Percentiles rank a stretch among this genome's conserved stretches.
These are phyloP conservation scores for Trididemnum nubilum DNA, from an alignment of 23 tunicate genomes.

Conservation along the genomic window DNA sequence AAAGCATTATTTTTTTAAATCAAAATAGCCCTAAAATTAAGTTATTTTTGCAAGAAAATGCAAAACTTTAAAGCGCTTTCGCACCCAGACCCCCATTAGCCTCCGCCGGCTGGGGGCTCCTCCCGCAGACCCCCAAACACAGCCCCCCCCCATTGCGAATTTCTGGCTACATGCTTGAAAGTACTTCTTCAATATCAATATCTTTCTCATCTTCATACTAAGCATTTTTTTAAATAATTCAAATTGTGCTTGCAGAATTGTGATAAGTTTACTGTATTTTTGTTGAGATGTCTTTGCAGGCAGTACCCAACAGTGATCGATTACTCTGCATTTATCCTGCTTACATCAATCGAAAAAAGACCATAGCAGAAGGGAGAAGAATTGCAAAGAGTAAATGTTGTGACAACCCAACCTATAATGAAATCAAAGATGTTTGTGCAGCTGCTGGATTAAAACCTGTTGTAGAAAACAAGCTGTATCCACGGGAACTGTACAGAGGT, in stretches of 20 bases:
- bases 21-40: too few relatives aligned
- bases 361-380: constrained; percentile 84
- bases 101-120: too few relatives aligned
- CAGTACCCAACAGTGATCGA: constrained; percentile 19
- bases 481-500: constrained; percentile 67
- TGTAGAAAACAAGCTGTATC: constrained; percentile 81
- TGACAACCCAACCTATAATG: constrained; percentile 81
- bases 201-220: not conserved
- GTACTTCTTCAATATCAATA: too few relatives aligned
- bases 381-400: constrained; percentile 65
- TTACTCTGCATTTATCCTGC: constrained; percentile 88
- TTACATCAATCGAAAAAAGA: constrained; percentile 76
- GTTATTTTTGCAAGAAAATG: too few relatives aligned
- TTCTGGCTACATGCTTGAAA: too few relatives aligned
- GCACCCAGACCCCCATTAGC: too few relatives aligned
- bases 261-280: too few relatives aligned
- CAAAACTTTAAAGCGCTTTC: too few relatives aligned
- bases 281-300: constrained; percentile 8
- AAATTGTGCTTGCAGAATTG: not conserved
- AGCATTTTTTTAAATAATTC: not conserved
- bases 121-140: too few relatives aligned
- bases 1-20: too few relatives aligned
- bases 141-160: too few relatives aligned
- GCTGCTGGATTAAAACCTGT: constrained; percentile 73
- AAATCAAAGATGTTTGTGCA: constrained; percentile 79